A percentile compares a stretch with the other conserved stretches of the same genome.
Conservation (phyloP, 2,797 vertebrate genomes). For the Numenius phaeopus region DNA sequence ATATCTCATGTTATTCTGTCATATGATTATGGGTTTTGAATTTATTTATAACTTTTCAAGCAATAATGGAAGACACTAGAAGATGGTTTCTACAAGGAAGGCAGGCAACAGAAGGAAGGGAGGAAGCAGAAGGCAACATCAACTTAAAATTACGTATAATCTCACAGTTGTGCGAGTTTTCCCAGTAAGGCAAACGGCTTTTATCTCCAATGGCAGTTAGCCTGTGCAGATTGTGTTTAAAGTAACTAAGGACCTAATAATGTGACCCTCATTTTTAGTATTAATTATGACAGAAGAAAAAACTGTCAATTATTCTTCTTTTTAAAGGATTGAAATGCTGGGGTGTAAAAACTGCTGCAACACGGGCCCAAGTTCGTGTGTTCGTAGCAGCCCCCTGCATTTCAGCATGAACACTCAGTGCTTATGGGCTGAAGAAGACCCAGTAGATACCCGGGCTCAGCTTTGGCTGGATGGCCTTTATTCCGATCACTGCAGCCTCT, state of each 20-base stretch:
- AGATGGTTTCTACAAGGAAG: background rate
- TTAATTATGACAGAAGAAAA: background rate
- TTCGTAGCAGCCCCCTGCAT: background rate
- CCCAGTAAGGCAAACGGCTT: background rate
- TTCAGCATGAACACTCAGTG: background rate
- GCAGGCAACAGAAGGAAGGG: background rate
- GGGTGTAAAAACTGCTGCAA: background rate
- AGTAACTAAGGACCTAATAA: background rate
- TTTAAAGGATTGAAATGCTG: background rate
- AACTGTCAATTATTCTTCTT: background rate
- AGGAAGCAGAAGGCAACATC: background rate
- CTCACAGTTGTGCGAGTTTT: background rate
- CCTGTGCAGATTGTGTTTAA: background rate
- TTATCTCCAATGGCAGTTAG: background rate
- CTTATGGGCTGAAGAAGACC: background rate
- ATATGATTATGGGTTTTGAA: background rate
- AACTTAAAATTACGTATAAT: background rate
- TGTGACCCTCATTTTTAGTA: background rate
- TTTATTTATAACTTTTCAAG: background rate
- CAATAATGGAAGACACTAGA: background rate
- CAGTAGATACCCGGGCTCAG: background rate
- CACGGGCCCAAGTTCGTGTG: rapidly evolving
- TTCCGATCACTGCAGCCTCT: background rate
- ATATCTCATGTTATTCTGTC: background rate
- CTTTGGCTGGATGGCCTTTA: background rate